These are phyloP conservation scores for Ptycholaimellus sp. DNA, from an alignment of 2,888 invertebrate species.

Conservation along the genomic window DNA sequence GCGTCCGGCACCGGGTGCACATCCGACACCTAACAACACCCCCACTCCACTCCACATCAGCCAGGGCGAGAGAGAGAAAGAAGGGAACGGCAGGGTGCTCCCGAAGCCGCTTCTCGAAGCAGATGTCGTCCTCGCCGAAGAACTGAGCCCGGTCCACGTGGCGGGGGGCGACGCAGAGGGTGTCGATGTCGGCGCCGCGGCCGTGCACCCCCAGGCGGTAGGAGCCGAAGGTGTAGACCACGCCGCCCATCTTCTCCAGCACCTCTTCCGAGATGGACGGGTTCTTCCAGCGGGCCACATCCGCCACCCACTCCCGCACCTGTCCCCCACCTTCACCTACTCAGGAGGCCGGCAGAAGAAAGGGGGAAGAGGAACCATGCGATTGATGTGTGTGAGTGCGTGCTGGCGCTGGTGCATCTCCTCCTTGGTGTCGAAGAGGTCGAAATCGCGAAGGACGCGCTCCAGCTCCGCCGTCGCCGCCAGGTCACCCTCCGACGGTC, in stretches of 20 bases:
- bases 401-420: slow-evolving; percentile 18
- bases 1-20: slow-evolving; percentile 77
- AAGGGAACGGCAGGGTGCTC: slow-evolving; percentile 51
- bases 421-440: slow-evolving; percentile 17
- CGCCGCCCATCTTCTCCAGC: slow-evolving; percentile 69
- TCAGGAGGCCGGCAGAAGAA: too few relatives aligned
- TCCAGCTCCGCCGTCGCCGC: slow-evolving; percentile 11
- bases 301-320: slow-evolving; percentile 60
- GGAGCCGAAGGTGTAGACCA: slow-evolving; percentile 97
- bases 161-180: slow-evolving; percentile 81
- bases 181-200: slow-evolving; percentile 94
- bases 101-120: slow-evolving; percentile 70
- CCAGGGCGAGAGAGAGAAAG: slow-evolving; percentile 71
- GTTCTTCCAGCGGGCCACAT: slow-evolving; percentile 46
- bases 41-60: too few relatives aligned
- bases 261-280: slow-evolving; percentile 53
- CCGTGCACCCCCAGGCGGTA: slow-evolving; percentile 73
- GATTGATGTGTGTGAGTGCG: neutral
- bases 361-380: too few relatives aligned
- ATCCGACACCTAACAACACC: slow-evolving; percentile 26
- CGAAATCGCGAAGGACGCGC: slow-evolving; percentile 10
- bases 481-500: slow-evolving; percentile 15
- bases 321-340: slow-evolving; percentile 30
- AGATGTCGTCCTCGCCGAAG: too few relatives aligned
- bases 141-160: slow-evolving; percentile 81